Evolutionary conservation across 2,888 invertebrate species (phyloP).

Genomic region (Drosophila emarginata): DNA sequence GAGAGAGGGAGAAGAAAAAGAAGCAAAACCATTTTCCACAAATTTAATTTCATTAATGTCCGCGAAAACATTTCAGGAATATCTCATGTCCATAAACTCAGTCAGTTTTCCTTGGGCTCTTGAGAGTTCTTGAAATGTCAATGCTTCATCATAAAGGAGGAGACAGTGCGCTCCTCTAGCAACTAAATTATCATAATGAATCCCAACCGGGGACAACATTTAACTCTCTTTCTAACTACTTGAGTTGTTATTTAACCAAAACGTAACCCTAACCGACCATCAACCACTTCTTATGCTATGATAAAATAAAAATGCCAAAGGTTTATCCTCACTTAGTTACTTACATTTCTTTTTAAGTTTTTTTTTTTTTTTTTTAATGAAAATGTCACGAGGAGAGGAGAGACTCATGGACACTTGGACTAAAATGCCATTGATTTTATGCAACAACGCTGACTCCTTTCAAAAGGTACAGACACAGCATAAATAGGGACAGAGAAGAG

Average conservation of each 20-base stretch:
- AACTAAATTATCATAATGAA: constrained; percentile 78
- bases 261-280: constrained; percentile 1
- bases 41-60: constrained; percentile 71
- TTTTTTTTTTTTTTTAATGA: too few relatives aligned
- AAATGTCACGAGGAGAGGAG: too few relatives aligned
- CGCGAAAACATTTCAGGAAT: constrained; percentile 21
- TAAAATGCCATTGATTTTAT: constrained; percentile 65
- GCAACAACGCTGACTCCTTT: constrained; percentile 63
- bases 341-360: too few relatives aligned
- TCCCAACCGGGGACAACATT: constrained; percentile 54
- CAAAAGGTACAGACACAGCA: constrained; percentile 26
- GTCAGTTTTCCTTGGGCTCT: constrained; percentile 38
- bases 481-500: constrained; percentile 35
- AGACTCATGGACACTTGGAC: constrained; percentile 46
- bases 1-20: too few relatives aligned
- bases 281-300: constrained; percentile 8
- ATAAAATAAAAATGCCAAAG: not conserved
- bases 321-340: constrained; percentile 21
- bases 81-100: constrained; percentile 6
- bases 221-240: constrained; percentile 67
- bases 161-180: constrained; percentile 37
- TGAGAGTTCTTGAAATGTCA: constrained; percentile 73
- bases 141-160: constrained; percentile 38
- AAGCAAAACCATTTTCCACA: constrained; percentile 64
- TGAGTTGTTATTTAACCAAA: constrained; percentile 48